These are phyloP conservation scores for Yponomeuta plumbellus DNA, from an alignment of 2,888 invertebrate genomes.

Conservation along the genomic window DNA sequence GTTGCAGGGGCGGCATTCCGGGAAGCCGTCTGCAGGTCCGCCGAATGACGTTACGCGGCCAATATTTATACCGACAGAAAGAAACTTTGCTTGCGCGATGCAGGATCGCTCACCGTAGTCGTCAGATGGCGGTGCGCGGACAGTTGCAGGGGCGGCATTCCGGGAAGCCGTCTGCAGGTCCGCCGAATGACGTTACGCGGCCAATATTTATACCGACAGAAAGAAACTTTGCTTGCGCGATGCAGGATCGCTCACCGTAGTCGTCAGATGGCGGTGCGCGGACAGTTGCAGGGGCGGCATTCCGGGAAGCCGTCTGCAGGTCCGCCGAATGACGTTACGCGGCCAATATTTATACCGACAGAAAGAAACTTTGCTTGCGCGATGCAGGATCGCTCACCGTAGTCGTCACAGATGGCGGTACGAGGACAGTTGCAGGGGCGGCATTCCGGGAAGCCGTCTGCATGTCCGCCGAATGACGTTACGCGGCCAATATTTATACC, in stretches of 20 bases:
- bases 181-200: too few relatives aligned
- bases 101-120: not conserved
- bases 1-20: too few relatives aligned
- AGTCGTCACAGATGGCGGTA: slow-evolving; percentile 86
- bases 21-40: too few relatives aligned
- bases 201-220: too few relatives aligned
- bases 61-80: too few relatives aligned
- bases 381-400: slow-evolving; percentile 41
- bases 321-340: slow-evolving; percentile 94
- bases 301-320: slow-evolving; percentile 95
- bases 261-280: slow-evolving; percentile 88
- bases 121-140: not conserved
- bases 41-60: too few relatives aligned
- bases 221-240: too few relatives aligned
- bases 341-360: too few relatives aligned
- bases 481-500: too few relatives aligned
- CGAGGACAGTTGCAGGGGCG: slow-evolving; percentile 90
- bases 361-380: too few relatives aligned
- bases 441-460: slow-evolving; percentile 96
- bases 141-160: not conserved
- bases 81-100: too few relatives aligned
- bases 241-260: slow-evolving; percentile 45
- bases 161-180: too few relatives aligned
- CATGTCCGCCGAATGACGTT: slow-evolving; percentile 96
- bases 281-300: slow-evolving; percentile 92